These are phyloP conservation scores for Urophycis tenuis DNA, from an alignment of 2,797 vertebrate genomes.

Conservation along the genomic window DNA sequence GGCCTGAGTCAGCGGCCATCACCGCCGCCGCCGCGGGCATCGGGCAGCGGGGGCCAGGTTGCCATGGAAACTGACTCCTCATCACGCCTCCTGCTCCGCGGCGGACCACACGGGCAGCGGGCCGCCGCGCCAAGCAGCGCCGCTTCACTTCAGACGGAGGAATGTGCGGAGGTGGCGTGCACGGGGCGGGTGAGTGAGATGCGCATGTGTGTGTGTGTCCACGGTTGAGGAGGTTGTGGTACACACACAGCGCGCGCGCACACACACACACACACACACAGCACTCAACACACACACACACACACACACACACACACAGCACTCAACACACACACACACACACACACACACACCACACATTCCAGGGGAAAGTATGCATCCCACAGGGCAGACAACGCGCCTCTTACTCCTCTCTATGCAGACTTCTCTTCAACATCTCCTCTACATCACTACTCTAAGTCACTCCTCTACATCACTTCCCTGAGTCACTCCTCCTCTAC, in stretches of 20 bases:
- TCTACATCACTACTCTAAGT: too few relatives aligned
- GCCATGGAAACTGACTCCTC: background rate
- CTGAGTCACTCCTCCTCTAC: too few relatives aligned
- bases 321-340: too few relatives aligned
- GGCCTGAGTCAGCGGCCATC: background rate
- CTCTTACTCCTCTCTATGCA: background rate
- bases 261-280: too few relatives aligned
- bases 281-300: too few relatives aligned
- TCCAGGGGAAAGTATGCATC: background rate
- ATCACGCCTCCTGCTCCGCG: too few relatives aligned
- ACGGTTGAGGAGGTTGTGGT: background rate
- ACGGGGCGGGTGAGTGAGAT: background rate
- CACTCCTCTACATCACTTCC: too few relatives aligned
- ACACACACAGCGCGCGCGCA: too few relatives aligned
- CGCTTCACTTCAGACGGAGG: background rate
- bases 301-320: too few relatives aligned
- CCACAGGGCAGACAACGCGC: background rate
- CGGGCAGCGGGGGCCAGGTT: background rate
- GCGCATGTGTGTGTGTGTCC: background rate
- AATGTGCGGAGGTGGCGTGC: background rate
- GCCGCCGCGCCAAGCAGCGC: background rate
- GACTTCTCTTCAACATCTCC: background rate
- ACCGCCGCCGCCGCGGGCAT: too few relatives aligned
- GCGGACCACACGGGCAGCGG: background rate
- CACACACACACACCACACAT: background rate